Conservation (phyloP, 2,797 vertebrate species). For the Aratinga solstitialis region DNA sequence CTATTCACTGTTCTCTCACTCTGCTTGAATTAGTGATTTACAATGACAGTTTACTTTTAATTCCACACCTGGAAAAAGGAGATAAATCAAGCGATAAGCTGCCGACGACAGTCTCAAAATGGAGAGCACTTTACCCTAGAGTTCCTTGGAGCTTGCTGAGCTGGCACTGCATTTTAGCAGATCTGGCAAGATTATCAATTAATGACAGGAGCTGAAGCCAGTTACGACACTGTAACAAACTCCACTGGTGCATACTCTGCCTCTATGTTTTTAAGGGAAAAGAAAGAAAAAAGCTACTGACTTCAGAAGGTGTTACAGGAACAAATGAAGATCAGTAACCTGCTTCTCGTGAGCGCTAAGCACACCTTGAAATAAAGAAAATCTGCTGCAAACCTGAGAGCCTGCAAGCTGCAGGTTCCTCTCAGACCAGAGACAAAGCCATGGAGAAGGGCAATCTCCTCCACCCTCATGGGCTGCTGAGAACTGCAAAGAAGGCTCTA, state of each 20-base stretch:
- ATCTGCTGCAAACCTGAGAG: neutral
- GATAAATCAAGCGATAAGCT: slow-evolving; percentile 66
- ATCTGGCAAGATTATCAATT: slow-evolving; percentile 19
- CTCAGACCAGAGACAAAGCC: neutral
- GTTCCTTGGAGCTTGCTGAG: slow-evolving; percentile 37
- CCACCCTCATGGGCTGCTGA: neutral
- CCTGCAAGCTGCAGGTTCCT: neutral
- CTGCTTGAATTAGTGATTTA: slow-evolving; percentile 62
- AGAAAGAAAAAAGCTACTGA: neutral
- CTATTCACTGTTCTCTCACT: neutral
- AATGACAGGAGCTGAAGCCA: slow-evolving; percentile 13
- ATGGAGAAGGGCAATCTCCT: accelerated
- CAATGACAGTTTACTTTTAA: slow-evolving; percentile 41
- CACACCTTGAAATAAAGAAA: accelerated
- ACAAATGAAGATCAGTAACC: neutral
- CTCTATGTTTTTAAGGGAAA: neutral
- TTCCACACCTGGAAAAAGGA: slow-evolving; percentile 66
- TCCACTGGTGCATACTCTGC: neutral
- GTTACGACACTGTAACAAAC: neutral
- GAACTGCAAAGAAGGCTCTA: neutral
- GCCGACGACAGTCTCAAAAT: neutral
- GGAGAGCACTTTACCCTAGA: slow-evolving; percentile 36
- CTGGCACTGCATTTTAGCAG: slow-evolving; percentile 31
- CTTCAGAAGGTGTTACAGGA: neutral
- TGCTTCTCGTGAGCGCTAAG: neutral